phyloP scores from a whole-genome alignment of 92 coral and sea anemone species.

The Umimayanthus chanpuru region DNA sequence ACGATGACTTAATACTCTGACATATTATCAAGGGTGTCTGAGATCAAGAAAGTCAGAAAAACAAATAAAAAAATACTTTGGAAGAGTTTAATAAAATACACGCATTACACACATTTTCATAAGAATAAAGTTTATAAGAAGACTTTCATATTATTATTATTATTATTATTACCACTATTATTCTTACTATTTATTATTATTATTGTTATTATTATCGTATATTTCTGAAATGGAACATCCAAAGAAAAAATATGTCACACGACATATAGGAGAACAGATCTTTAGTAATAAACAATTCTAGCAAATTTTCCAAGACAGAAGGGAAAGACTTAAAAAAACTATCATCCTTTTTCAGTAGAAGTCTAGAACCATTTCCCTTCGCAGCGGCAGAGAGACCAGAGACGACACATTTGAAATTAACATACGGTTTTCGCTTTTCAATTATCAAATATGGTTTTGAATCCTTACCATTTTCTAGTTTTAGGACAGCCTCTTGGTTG shows the following conservation, averaged over 20 bases:
- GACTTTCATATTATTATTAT: no score
- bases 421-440: neutral
- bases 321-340: neutral
- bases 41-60: no score
- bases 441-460: neutral
- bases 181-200: no score
- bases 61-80: no score
- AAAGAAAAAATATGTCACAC: neutral
- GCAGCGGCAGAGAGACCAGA: no score
- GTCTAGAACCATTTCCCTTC: neutral
- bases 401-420: neutral
- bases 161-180: no score
- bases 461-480: constrained; percentile 21
- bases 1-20: no score
- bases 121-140: no score
- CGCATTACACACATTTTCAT: no score
- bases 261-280: neutral
- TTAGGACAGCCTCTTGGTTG: neutral
- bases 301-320: neutral
- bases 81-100: no score
- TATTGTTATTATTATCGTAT: neutral
- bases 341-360: neutral
- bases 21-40: no score
- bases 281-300: neutral
- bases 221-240: neutral